Evolutionary conservation across 2,797 vertebrate genomes (phyloP).

Genomic region (Melanotaenia nigrans): DNA sequence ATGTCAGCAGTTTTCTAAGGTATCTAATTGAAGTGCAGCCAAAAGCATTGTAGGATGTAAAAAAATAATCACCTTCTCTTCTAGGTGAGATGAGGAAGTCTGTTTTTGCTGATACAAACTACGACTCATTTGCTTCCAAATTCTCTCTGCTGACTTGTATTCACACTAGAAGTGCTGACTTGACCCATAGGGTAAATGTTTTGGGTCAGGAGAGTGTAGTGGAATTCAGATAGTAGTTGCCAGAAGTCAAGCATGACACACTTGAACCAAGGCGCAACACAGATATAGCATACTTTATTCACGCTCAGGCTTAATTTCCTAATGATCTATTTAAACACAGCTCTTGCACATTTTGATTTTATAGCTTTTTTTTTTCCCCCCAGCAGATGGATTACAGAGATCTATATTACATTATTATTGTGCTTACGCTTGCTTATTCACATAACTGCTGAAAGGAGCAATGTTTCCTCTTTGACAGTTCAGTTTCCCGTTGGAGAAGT

Average conservation of each 20-base stretch:
- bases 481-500: slow-evolving; percentile 34
- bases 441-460: slow-evolving; percentile 32
- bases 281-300: not conserved
- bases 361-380: slow-evolving; percentile 9
- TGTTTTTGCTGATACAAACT: not conserved
- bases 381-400: slow-evolving; percentile 14
- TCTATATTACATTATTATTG: slow-evolving; percentile 32
- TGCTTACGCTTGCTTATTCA: slow-evolving; percentile 26
- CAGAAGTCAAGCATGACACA: slow-evolving; percentile 13
- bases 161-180: slow-evolving; percentile 9
- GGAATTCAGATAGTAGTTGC: slow-evolving; percentile 18
- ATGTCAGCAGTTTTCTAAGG: slow-evolving; percentile 21
- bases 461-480: slow-evolving; percentile 33
- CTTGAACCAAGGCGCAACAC: not conserved
- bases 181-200: slow-evolving; percentile 28
- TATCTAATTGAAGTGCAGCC: slow-evolving; percentile 23
- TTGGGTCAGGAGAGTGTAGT: slow-evolving; percentile 28
- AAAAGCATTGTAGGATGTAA: slow-evolving; percentile 1
- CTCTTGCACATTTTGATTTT: slow-evolving; percentile 17
- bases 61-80: not conserved
- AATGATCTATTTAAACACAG: slow-evolving; percentile 20
- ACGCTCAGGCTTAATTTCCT: slow-evolving; percentile 20
- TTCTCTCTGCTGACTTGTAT: slow-evolving; percentile 8
- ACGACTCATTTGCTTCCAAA: slow-evolving; percentile 4
- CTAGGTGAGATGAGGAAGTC: not conserved